Percentiles rank a stretch among this genome's conserved stretches.
Conservation (phyloP, 2,113 vertebrate genomes). For the Castor canadensis region DNA sequence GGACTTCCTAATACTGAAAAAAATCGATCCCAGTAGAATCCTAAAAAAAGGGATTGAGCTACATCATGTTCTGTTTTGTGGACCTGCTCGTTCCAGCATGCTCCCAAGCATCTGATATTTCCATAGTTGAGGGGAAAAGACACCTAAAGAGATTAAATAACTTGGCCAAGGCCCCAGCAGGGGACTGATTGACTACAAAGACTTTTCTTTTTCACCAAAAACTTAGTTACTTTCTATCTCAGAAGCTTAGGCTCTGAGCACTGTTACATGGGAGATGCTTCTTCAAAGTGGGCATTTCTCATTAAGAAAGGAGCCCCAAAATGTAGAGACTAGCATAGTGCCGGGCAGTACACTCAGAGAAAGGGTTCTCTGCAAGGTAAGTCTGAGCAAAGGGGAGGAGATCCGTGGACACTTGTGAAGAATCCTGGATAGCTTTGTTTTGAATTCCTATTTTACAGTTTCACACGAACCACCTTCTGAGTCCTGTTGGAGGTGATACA, state of each 20-base stretch:
- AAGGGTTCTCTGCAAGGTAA: slow-evolving; percentile 10
- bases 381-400: background rate
- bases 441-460: background rate
- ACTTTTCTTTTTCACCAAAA: background rate
- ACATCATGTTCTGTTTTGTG: background rate
- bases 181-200: background rate
- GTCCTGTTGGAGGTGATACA: background rate
- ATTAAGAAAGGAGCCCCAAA: background rate
- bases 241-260: background rate
- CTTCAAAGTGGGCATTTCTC: background rate
- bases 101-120: background rate
- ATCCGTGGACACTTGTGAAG: background rate
- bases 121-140: background rate
- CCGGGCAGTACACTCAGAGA: background rate
- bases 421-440: background rate
- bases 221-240: background rate
- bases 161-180: background rate
- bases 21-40: background rate
- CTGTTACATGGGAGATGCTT: background rate
- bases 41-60: background rate
- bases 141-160: background rate
- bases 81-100: background rate
- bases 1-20: background rate
- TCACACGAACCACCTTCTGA: background rate
- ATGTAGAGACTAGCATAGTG: too few species aligned